A percentile compares a stretch with the other conserved stretches of the same genome.
Conservation (phyloP, 2,797 vertebrate genomes). For the Coccyzus lansbergi region DNA sequence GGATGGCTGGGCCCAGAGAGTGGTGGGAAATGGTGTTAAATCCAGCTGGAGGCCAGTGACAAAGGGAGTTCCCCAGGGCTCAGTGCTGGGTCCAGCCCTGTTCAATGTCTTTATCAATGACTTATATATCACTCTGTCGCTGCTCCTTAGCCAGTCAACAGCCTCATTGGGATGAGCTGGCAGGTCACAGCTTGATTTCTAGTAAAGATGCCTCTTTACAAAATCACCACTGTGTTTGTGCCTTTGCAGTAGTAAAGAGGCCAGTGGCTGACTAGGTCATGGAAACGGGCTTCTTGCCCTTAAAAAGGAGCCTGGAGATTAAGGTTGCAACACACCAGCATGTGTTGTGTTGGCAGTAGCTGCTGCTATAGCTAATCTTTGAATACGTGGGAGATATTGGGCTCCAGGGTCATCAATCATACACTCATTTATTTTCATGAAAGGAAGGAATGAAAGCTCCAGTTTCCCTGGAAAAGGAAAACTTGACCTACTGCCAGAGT, state of each 20-base stretch:
- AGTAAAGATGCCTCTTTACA: neutral
- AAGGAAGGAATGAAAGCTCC: neutral
- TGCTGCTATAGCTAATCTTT: conserved; percentile 8
- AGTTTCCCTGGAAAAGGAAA: conserved; percentile 30
- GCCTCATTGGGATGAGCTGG: neutral
- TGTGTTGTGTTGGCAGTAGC: conserved; percentile 27
- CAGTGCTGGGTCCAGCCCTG: no score
- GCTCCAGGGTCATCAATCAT: conserved; percentile 28
- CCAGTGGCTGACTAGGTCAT: neutral
- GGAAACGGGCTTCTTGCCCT: neutral
- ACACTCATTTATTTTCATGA: conserved; percentile 29
- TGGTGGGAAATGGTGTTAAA: no score
- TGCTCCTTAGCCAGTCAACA: neutral
- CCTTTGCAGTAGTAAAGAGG: neutral
- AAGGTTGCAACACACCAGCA: conserved; percentile 7
- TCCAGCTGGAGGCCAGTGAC: no score
- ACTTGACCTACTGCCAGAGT: neutral
- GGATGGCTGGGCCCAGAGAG: no score
- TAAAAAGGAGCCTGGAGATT: neutral
- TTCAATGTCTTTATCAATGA: no score
- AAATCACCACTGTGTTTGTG: neutral
- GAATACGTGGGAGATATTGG: conserved; percentile 22
- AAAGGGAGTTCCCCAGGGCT: no score
- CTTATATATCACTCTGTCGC: neutral
- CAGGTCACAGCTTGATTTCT: neutral